phyloP scores from a whole-genome alignment of 2,797 vertebrate species.

The Nannoperca australis region DNA sequence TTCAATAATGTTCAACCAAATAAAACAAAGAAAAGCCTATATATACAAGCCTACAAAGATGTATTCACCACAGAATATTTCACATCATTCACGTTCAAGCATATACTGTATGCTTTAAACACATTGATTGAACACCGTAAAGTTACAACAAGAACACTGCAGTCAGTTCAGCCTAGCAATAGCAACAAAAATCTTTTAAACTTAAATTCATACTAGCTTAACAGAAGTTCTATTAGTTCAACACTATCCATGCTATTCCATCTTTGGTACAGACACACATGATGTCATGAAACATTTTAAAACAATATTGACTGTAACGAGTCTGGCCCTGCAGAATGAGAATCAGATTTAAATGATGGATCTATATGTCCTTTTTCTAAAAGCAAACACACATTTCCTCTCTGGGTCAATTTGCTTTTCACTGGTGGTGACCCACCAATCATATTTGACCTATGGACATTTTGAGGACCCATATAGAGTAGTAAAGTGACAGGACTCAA shows the following conservation, averaged over 20 bases:
- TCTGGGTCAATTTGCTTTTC: slow-evolving; percentile 50
- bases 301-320: neutral
- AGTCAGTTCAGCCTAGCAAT: neutral
- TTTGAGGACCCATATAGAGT: slow-evolving; percentile 43
- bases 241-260: neutral
- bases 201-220: neutral
- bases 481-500: slow-evolving; percentile 58
- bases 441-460: slow-evolving; percentile 45
- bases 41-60: neutral
- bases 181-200: neutral
- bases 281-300: neutral
- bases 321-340: slow-evolving; percentile 11
- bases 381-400: slow-evolving; percentile 39
- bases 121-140: neutral
- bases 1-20: neutral
- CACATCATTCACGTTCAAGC: neutral
- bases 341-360: slow-evolving; percentile 33
- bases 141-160: no score
- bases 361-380: slow-evolving; percentile 23
- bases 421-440: slow-evolving; percentile 44
- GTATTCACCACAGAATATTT: neutral
- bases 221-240: slow-evolving; percentile 6
- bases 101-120: neutral
- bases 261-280: neutral
- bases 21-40: neutral